Evolutionary conservation across 2,888 invertebrate species (phyloP), one percentile per base, ranked within the genome.

Genomic region (Himalopsyche kuldschensis): DNA sequence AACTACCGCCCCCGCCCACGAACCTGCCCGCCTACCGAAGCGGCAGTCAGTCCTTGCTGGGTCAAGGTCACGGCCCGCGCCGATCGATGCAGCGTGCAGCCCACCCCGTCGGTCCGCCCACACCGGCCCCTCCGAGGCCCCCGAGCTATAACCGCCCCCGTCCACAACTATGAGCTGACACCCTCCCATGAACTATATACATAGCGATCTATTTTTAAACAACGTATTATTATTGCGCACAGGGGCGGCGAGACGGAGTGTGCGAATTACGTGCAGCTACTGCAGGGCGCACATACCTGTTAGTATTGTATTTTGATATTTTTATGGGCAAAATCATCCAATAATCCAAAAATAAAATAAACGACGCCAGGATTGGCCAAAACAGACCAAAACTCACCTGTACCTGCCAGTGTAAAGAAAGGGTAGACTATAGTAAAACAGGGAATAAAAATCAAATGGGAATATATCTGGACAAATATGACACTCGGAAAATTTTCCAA

Each of bases 1-100:
- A 69, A 69, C 30, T 69, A 69, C 69, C 0, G 27, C 69, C 69
- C 69, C 69, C 27, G 69, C 30, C 69, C 27, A 69, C 69, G 69
- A 15, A 69, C 69, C 69, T 27, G 30, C 32, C 32, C 10, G 79
- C 80, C 83, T 86, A 80, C 84, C 86, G 86, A 85, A 86, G 85
- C 88, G 87, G 87, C 87, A 87, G 87, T 88, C 91, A 91, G 90
- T 90, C 90, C 91, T 88, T 91, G 91, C 89, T 93, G 89, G 93
- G 93, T 93, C 93, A 93, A 93, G 93, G 93, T 93, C 93, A 93
- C 92, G 92, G 91, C 89, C 90, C 90, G 90, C 88, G 87, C 89
- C 91, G 93, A 93, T 93, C 93, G 93, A 93, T 93, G 92, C 92
- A 93, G 93, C 93, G 82, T 82, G 82, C 83, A 81, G 79, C 83